Evolutionary conservation across 2,888 invertebrate genomes (phyloP).

Genomic region (Nycteola revayana): DNA sequence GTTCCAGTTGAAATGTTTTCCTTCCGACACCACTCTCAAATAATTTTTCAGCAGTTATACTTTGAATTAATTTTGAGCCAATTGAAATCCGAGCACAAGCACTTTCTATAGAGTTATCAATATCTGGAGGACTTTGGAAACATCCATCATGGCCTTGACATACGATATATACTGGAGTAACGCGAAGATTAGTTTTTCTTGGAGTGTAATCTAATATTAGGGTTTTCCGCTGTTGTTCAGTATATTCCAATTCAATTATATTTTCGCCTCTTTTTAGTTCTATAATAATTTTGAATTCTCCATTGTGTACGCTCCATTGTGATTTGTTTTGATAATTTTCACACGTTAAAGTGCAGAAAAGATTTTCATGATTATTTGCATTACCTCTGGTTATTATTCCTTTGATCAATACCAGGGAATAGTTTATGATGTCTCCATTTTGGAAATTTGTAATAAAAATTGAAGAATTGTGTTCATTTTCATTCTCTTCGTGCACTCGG

Average conservation of each 20-base stretch:
- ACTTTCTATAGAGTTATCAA: conserved; percentile 85
- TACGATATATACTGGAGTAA: conserved; percentile 91
- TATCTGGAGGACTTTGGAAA: conserved; percentile 86
- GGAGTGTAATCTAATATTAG: conserved; percentile 82
- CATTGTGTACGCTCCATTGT: conserved; percentile 84
- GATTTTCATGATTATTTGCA: conserved; percentile 64
- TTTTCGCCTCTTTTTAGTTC: conserved; percentile 85
- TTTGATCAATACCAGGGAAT: conserved; percentile 83
- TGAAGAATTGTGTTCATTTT: conserved; percentile 67
- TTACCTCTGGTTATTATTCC: conserved; percentile 79
- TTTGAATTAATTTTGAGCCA: conserved; percentile 91
- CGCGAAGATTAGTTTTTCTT: conserved; percentile 81
- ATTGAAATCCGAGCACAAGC: conserved; percentile 89
- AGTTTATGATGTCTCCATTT: conserved; percentile 82
- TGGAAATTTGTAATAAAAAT: conserved; percentile 83
- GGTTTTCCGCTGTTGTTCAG: conserved; percentile 63
- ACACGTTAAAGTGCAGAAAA: conserved; percentile 64
- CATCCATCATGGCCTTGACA: conserved; percentile 90
- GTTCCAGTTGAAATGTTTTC: conserved; percentile 91
- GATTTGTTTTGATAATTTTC: conserved; percentile 62
- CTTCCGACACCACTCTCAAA: conserved; percentile 88
- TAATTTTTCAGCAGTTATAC: conserved; percentile 93
- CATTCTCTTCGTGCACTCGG: conserved; percentile 64
- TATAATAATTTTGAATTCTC: conserved; percentile 86
- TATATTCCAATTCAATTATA: conserved; percentile 82